Evolutionary conservation across 2,113 vertebrate genomes (phyloP), one percentile per base, ranked within the genome.

Genomic region (Melanerpes formicivorus): DNA sequence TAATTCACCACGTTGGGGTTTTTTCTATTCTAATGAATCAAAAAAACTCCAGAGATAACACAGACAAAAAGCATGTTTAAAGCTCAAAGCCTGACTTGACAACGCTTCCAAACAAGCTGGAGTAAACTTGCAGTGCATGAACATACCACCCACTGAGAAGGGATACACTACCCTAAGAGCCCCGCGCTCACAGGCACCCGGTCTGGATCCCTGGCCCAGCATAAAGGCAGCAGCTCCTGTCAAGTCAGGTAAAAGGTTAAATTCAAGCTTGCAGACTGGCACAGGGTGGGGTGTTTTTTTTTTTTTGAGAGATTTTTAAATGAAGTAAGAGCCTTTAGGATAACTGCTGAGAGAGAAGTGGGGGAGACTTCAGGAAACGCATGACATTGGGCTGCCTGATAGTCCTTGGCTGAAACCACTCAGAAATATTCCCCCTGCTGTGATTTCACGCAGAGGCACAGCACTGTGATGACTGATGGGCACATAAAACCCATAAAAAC

Each of bases 351-450:
- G 69, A 90, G 44, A 9, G 44, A 79, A 75, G 63, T 15, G 55
- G 78, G 78, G 44, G 55, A 90, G 74, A 81, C 92, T 29, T 72
- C 37, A 81, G 55, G 74, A 75, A 55, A 73, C 30, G 37, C 70
- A 44, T 5, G 21, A 46, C 42, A 18, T 13, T 16, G 32, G 60
- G 73, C 42, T 91, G 77, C 58, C 65, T 72, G 40, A 78, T 4
- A 58, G 40, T 30, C 66, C 63, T 88, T 62, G 74, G 66, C 66
- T 76, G 63, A 48, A 79, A 87, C 70, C 66, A 22, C 42, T 72
- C n/a, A 52, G 52, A 84, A 84, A n/a, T 54, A 92, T 62, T 84
- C 87, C 87, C 81, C 69, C 42, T 69, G 84, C 88, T 71, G 73
- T 32, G 62, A 71, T 65, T 83, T 75, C 74, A 74, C 0, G 5